Percentiles rank a stretch among this genome's conserved stretches.
phyloP scores from a whole-genome alignment of 2,888 invertebrate species.

The Cantharis flavilabris region DNA sequence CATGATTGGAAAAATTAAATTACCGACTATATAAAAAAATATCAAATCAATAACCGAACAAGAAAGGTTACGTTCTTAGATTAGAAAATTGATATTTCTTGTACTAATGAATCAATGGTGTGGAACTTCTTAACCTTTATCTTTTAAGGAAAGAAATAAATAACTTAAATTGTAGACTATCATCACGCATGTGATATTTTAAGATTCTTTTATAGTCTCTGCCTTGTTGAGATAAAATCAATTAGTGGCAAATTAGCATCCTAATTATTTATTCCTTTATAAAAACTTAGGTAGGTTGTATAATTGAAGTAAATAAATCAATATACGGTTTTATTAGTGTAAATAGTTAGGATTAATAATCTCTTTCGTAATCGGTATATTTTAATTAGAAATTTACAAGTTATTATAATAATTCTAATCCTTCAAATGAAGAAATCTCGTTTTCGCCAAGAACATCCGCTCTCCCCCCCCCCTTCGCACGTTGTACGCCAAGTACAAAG shows the following conservation, averaged over 20 bases:
- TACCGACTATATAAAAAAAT: neutral
- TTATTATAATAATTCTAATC: neutral
- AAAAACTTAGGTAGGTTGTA: neutral
- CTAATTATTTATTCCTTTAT: neutral
- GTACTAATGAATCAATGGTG: neutral
- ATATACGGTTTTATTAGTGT: neutral
- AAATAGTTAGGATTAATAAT: neutral
- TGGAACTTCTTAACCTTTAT: neutral
- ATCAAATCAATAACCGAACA: neutral
- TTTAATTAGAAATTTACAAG: neutral
- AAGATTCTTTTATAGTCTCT: neutral
- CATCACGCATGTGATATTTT: neutral
- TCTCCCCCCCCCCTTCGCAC: neutral
- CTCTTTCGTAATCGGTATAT: neutral
- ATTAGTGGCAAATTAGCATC: neutral
- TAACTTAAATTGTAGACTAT: neutral
- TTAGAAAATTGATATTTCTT: neutral
- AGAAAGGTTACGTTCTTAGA: neutral
- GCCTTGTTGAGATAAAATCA: neutral
- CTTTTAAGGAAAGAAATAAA: neutral
- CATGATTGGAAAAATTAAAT: neutral
- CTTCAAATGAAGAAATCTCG: neutral
- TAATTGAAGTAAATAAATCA: neutral
- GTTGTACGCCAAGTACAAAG: neutral
- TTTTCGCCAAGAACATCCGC: neutral